Evolutionary conservation across 2,113 vertebrate species (phyloP).

Genomic region (Microcebus griseorufus): DNA sequence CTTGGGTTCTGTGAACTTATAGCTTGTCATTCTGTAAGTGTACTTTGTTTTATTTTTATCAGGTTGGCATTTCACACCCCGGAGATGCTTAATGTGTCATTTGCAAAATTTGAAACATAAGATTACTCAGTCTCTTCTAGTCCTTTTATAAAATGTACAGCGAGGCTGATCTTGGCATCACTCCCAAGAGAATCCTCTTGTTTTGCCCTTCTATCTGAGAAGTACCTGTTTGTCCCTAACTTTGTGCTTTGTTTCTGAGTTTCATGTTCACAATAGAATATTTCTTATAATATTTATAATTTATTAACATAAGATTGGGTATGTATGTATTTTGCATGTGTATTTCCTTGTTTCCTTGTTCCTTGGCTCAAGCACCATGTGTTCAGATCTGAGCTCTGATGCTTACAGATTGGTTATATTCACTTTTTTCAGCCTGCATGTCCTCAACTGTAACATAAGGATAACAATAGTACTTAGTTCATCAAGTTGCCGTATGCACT

Average conservation of each 20-base stretch:
- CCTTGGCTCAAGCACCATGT: not conserved
- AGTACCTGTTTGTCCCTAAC: not conserved
- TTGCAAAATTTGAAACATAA: constrained; percentile 69
- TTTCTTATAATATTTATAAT: not conserved
- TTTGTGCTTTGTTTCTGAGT: not conserved
- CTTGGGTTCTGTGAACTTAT: constrained; percentile 34
- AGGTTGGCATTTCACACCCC: constrained; percentile 76
- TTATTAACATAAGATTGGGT: not conserved
- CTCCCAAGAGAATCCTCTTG: constrained; percentile 3
- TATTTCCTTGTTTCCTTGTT: not conserved
- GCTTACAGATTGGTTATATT: not conserved
- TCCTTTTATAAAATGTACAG: constrained; percentile 69
- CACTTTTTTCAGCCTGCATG: not conserved
- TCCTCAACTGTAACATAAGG: not conserved
- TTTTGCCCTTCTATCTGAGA: constrained; percentile 39
- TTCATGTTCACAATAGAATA: not conserved
- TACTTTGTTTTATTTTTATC: constrained; percentile 77
- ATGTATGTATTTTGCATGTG: not conserved
- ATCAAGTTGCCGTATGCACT: not conserved
- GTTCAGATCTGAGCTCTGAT: not conserved
- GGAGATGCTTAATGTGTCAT: constrained; percentile 73
- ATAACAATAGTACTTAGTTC: not conserved
- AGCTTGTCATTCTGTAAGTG: constrained; percentile 39
- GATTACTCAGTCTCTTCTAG: constrained; percentile 70
- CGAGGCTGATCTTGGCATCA: constrained; percentile 31